Conservation (phyloP, 2,888 invertebrate genomes). For the Apamea crenata region DNA sequence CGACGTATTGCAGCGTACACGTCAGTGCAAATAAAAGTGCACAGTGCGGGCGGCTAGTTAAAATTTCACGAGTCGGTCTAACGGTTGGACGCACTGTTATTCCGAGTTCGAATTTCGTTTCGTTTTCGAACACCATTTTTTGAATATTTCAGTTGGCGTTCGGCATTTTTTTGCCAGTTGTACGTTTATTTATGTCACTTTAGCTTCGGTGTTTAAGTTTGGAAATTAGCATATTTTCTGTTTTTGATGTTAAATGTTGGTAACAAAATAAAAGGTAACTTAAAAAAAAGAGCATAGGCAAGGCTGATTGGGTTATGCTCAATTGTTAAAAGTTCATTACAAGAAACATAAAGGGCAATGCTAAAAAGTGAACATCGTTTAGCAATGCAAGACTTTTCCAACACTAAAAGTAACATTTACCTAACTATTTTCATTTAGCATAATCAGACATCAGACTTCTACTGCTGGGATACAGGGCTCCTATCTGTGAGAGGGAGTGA, state of each 20-base stretch:
- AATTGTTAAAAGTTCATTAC: too few relatives aligned
- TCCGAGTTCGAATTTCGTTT: conserved; percentile 66
- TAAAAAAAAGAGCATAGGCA: neutral
- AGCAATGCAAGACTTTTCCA: neutral
- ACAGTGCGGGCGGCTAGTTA: conserved; percentile 76
- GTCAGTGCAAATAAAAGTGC: conserved; percentile 81
- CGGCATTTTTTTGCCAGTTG: conserved; percentile 27
- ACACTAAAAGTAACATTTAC: neutral
- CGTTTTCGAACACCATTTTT: conserved; percentile 68
- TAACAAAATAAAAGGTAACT: neutral
- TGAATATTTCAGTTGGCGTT: conserved; percentile 69
- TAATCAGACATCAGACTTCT: too few relatives aligned
- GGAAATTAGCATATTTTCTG: neutral
- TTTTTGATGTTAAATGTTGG: neutral
- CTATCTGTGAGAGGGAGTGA: too few relatives aligned
- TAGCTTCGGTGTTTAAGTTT: neutral
- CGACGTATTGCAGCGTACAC: conserved; percentile 72
- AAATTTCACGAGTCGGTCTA: conserved; percentile 81
- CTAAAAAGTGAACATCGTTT: neutral
- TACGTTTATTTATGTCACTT: conserved; percentile 46
- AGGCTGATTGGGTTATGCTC: neutral
- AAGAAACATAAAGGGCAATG: neutral
- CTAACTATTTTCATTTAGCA: too few relatives aligned
- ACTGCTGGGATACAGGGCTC: too few relatives aligned
- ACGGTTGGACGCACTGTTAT: conserved; percentile 71